Base-by-base conservation (phyloP, 2,888 invertebrate species). In the Caenorhabditis doughertyi region DNA sequence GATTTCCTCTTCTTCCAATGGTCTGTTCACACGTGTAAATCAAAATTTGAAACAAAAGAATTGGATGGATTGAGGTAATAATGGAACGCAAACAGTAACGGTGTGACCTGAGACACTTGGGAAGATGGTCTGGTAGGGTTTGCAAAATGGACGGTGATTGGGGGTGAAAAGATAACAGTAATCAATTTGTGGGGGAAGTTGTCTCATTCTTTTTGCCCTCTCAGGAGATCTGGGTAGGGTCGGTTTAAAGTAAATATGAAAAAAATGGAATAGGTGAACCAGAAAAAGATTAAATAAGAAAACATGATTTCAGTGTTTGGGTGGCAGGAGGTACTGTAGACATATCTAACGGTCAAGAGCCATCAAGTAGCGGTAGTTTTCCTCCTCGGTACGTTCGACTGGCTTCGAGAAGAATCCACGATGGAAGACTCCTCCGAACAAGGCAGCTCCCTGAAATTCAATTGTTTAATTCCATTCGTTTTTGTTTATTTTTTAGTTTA, bases 321-420 rank as follows among this genome's bases (percentile, higher is more conserved):
- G 27, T 27, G 44, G 60, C 53, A 23, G 58, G 44, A 18, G 58
- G 29, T 67, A 25, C 39, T 32, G 55, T 35, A 27, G 49, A 60
- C 25, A 16, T 5, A 18, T 72, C 82, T 77, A 90, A 55, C 90
- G 89, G 70, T 90, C 90, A 62, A 89, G 84, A 56, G 90, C 89
- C 89, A 90, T 89, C 68, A 90, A 80, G 79, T 90, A 89, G 56
- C 90, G 90, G 76, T 90, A 90, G 79, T 87, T 87, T 64, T 90
- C 89, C 64, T 90, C 89, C 21, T 89, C 87, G 25, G 84, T 77
- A 47, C 87, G 83, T 49, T 88, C 84, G 25, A 90, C 89, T n/a
- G 90, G 90, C 56, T 88, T 88, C 27, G 89, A 87, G 81, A 90
- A 88, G 85, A 90, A 90, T 51, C 89, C 89, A 65, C 86, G 86